Conservation (phyloP, 2,797 vertebrate species). For the Ceyx erithaca region DNA sequence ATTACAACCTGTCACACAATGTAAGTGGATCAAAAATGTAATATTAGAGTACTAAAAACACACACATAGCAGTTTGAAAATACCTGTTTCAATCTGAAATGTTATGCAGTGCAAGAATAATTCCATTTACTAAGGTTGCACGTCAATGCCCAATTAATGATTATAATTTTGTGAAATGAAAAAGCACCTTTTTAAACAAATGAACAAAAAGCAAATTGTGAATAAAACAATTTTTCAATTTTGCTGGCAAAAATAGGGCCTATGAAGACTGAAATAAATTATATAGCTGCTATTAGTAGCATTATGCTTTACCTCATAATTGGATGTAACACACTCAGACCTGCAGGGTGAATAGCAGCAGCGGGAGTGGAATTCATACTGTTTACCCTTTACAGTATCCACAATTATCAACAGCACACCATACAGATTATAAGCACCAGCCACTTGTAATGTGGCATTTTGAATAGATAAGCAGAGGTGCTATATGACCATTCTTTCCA, state of each 20-base stretch:
- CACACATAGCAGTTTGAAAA: constrained; percentile 74
- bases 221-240: constrained; percentile 86
- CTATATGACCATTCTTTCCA: constrained; percentile 73
- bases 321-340: constrained; percentile 81
- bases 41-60: constrained; percentile 67
- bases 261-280: constrained; percentile 80
- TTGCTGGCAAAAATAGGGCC: constrained; percentile 78
- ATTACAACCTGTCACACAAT: constrained; percentile 56
- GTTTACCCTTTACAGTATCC: constrained; percentile 85
- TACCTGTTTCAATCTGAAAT: constrained; percentile 68
- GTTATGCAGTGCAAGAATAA: constrained; percentile 71
- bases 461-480: constrained; percentile 82
- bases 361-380: constrained; percentile 80
- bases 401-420: constrained; percentile 84
- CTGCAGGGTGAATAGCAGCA: constrained; percentile 73
- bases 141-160: constrained; percentile 79
- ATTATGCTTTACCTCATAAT: constrained; percentile 82
- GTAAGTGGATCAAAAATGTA: constrained; percentile 65
- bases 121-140: constrained; percentile 71
- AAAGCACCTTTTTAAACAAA: constrained; percentile 76
- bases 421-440: constrained; percentile 81
- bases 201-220: constrained; percentile 80
- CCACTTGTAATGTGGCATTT: constrained; percentile 81
- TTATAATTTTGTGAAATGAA: constrained; percentile 78
- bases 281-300: constrained; percentile 81